A percentile compares a stretch with the other conserved stretches of the same genome.
Evolutionary conservation across 1,140 invertebrate genomes (phyloP).

Genomic region (Drosophila nasuta): DNA sequence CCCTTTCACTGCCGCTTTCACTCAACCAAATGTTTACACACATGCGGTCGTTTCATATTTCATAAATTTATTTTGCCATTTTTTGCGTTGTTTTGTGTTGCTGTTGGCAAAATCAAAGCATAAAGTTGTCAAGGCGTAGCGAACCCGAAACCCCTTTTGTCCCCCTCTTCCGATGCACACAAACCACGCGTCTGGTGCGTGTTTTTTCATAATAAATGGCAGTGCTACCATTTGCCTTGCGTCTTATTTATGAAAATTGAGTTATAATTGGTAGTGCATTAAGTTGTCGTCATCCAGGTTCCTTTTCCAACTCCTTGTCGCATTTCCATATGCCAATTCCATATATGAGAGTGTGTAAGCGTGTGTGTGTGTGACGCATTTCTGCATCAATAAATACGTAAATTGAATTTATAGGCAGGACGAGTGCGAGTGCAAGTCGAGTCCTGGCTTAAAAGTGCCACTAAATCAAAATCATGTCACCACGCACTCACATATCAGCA

Average conservation of each 20-base stretch:
- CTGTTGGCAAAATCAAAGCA: constrained; percentile 71
- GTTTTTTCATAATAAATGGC: constrained; percentile 53
- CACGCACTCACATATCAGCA: constrained; percentile 29
- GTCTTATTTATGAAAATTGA: constrained; percentile 82
- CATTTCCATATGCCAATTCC: constrained; percentile 4
- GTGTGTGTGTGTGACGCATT: constrained; percentile 62
- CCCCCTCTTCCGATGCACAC: constrained; percentile 24
- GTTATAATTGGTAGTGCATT: constrained; percentile 83
- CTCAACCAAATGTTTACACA: constrained; percentile 75
- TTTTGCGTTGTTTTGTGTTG: constrained; percentile 27
- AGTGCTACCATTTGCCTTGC: constrained; percentile 6
- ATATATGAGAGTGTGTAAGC: background rate
- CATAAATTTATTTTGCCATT: constrained; percentile 49
- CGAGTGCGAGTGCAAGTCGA: constrained; percentile 45
- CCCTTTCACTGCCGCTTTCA: constrained; percentile 25
- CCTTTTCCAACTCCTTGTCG: constrained; percentile 16
- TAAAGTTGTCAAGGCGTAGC: constrained; percentile 79
- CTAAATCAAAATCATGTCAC: constrained; percentile 82
- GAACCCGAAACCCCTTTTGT: constrained; percentile 37
- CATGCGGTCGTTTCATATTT: constrained; percentile 83
- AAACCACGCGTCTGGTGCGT: constrained; percentile 43
- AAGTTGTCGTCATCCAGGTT: constrained; percentile 57
- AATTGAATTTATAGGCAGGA: constrained; percentile 81
- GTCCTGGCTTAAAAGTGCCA: constrained; percentile 78
- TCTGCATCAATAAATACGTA: constrained; percentile 81